Conservation (phyloP, 2,113 vertebrate genomes). For the Synodontis membranacea region DNA sequence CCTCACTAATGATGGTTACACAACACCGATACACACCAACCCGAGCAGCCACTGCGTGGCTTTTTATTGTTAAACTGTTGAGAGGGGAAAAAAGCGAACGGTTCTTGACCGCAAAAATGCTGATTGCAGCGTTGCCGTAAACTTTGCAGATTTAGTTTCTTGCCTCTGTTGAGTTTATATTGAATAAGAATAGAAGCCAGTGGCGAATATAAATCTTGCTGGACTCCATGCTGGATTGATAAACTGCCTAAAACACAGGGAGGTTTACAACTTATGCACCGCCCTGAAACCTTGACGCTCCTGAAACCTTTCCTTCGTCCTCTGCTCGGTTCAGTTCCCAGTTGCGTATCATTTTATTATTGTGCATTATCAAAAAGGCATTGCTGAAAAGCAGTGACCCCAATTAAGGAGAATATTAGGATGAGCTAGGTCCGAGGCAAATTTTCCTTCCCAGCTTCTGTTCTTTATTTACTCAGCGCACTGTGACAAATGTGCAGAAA, state of each 20-base stretch:
- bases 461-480: background rate
- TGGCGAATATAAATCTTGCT: too few species aligned
- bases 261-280: too few species aligned
- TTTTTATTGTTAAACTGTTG: constrained; percentile 7
- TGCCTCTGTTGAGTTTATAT: too few species aligned
- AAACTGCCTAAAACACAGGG: too few species aligned
- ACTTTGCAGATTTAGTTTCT: too few species aligned
- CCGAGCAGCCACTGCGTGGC: background rate
- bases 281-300: background rate
- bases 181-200: too few species aligned
- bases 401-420: background rate
- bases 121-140: too few species aligned
- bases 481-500: background rate
- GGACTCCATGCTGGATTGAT: too few species aligned
- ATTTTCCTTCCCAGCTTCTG: background rate
- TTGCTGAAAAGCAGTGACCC: background rate
- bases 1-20: constrained; percentile 24
- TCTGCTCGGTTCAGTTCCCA: background rate
- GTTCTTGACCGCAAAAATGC: too few species aligned
- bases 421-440: background rate
- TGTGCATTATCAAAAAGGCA: too few species aligned
- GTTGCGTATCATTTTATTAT: too few species aligned
- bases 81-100: too few species aligned
- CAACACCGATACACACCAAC: background rate
- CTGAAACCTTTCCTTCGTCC: background rate